Conservation (phyloP, 64 coral and sea anemone genomes). For the Stichodactyla mertensii region DNA sequence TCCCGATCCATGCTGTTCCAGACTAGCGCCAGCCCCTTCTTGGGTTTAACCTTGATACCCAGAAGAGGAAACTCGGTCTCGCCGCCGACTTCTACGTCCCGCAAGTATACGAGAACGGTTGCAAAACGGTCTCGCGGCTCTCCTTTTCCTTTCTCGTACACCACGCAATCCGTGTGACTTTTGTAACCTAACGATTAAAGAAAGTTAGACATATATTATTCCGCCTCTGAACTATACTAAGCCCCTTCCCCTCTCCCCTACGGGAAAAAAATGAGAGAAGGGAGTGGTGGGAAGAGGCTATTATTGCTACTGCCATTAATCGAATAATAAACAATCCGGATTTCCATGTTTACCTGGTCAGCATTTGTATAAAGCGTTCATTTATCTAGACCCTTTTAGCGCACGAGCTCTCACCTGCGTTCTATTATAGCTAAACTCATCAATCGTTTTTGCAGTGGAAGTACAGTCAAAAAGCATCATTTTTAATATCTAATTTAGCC, state of each 20-base stretch:
- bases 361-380: not conserved
- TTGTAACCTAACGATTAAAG: conserved; percentile 76
- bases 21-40: conserved; percentile 86
- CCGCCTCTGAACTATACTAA: too few relatives aligned
- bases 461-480: too few relatives aligned
- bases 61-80: conserved; percentile 87
- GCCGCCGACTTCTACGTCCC: conserved; percentile 77
- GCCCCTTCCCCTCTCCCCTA: not conserved
- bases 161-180: conserved; percentile 90
- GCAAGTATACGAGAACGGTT: conserved; percentile 86
- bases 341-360: not conserved
- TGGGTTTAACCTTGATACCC: conserved; percentile 85
- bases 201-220: not conserved
- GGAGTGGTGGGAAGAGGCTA: not conserved
- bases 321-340: not conserved
- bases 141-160: conserved; percentile 35
- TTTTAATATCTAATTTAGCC: too few relatives aligned
- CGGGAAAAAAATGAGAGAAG: not conserved
- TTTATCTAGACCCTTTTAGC: not conserved
- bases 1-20: conserved; percentile 88
- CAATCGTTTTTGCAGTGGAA: too few relatives aligned
- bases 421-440: not conserved
- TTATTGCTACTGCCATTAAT: not conserved
- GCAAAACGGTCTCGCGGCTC: conserved; percentile 89
- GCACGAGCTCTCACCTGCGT: not conserved